A percentile compares a stretch with the other conserved stretches of the same genome.
phyloP scores from a whole-genome alignment of 2,888 invertebrate species.

The Melanostoma scalare region DNA sequence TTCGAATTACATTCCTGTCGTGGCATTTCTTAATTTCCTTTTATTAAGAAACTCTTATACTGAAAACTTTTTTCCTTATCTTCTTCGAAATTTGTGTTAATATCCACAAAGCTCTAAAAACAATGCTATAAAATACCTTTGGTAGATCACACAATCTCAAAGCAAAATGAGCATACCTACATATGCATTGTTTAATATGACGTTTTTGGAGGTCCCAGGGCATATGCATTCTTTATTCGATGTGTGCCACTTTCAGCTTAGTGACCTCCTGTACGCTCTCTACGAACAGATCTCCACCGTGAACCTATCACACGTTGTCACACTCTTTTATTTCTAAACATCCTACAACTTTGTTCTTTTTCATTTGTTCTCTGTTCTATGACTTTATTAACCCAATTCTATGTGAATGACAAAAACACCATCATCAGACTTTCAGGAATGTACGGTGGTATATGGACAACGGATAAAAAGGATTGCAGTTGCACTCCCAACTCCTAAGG shows the following conservation, averaged over 20 bases:
- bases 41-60: too few species aligned
- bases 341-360: conserved; percentile 33
- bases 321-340: conserved; percentile 14
- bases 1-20: too few species aligned
- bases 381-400: conserved; percentile 71
- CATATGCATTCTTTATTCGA: background rate
- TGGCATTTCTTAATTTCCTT: too few species aligned
- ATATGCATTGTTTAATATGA: too few species aligned
- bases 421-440: conserved; percentile 29
- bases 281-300: conserved; percentile 5
- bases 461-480: conserved; percentile 35
- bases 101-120: too few species aligned
- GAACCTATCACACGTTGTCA: background rate
- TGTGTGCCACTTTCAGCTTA: conserved; percentile 51
- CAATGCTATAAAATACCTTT: too few species aligned
- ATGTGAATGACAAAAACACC: conserved; percentile 65
- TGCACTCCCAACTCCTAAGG: conserved; percentile 17
- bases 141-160: too few species aligned
- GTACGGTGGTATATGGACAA: conserved; percentile 14
- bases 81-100: too few species aligned
- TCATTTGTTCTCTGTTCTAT: conserved; percentile 63
- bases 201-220: too few species aligned
- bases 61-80: too few species aligned
- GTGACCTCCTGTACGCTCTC: conserved; percentile 55
- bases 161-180: too few species aligned